Evolutionary conservation across 2,888 invertebrate genomes (phyloP), one percentile per base, ranked within the genome.

Genomic region (Diarsia brunnea): DNA sequence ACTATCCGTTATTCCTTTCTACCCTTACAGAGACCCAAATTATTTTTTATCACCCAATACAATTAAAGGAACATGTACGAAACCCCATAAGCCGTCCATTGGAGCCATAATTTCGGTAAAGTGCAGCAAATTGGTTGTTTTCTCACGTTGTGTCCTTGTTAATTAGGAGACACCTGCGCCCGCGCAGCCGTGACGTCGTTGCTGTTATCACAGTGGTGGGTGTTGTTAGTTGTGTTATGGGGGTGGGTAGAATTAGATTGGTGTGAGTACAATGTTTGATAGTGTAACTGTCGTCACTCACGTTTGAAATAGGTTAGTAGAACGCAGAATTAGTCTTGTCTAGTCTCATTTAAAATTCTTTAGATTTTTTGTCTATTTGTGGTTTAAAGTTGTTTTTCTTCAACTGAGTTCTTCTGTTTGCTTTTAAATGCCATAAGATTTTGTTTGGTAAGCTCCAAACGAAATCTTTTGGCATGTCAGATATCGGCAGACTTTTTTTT

Each of bases 101-200:
- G 73, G n/a, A 79, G 75, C 49, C 69, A 81, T 83, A 81, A 78
- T 79, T 86, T 76, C 82, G 74, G 83, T 86, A 88, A 84, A 88
- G 84, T 86, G 82, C 88, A 78, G 84, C 83, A 92, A 92, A 92
- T 92, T 92, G 91, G 91, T 82, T 73, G 86, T 87, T 90, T 92
- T 92, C 92, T 90, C 92, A 92, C 92, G 88, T 88, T 87, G 88
- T 68, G 87, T 68, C 71, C 71, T 70, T 84, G 78, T 88, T 91
- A 92, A 91, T 92, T 91, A 90, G 82, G 69, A 66, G 82, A 60
- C 90, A 91, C 90, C 91, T 90, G 91, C 88, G 89, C 87, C 8
- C 78, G 88, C 84, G 88, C 89, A 90, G 75, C 91, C 91, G 89
- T 89, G 84, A 89, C 88, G 83, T 77, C 79, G 74, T 81, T 75